Base-by-base conservation (phyloP, 2,888 invertebrate species). In the Eupithecia exiguata region DNA sequence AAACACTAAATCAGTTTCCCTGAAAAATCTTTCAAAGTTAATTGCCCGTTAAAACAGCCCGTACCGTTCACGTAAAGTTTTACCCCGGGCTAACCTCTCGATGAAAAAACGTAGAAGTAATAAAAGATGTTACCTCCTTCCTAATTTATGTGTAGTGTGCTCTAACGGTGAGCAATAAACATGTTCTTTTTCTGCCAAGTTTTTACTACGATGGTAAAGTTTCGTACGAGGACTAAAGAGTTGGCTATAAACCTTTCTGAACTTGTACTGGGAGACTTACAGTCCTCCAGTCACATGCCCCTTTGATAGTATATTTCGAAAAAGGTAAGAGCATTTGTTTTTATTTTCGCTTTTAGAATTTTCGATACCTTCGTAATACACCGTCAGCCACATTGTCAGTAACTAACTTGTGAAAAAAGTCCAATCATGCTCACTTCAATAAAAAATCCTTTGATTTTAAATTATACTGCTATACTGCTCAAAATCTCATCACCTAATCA, bases 121-220 rank as follows among this genome's bases (percentile, higher is more conserved):
- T 79, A 77, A 79, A 78, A 77, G 72, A 70, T 75, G 69, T 74
- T 72, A 77, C 74, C 72, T 78, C 61, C 70, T 66, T 76, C 66
- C 74, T 77, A 80, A 80, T 79, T 77, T 79, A 80, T 78, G 77
- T 80, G 79, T 78, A 78, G 77, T 76, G 72, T 70, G 79, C 79
- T 83, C 77, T 80, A 79, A 82, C 78, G 74, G 69, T 74, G 67
- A 71, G 83, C 80, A 83, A 84, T 84, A 85, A 85, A 84, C 77
- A 79, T 83, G 72, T 79, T 77, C 76, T 76, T 81, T 78, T 78
- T 79, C 75, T 74, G 72, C 74, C 73, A 78, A 79, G 77, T 79
- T 80, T 79, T 79, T 81, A 80, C 78, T 77, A 74, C 78, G 71
- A 73, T 25, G 79, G 78, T 81, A 81, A 81, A 81, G 73, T 78